Conservation (phyloP, 1,140 invertebrate genomes). For the Zaprionus davidi region DNA sequence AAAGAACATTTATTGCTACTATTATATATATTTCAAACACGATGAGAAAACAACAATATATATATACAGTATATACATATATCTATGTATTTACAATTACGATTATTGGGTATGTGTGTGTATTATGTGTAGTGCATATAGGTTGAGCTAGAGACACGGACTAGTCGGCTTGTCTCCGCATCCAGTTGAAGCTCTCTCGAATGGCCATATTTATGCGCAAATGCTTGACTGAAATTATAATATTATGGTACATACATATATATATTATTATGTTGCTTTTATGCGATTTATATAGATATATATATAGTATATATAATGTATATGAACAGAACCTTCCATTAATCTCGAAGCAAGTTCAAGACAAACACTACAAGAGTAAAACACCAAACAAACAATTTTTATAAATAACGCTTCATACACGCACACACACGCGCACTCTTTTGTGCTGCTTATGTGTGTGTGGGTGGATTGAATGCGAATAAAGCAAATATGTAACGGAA, state of each 20-base stretch:
- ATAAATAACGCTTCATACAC: neutral
- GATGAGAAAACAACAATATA: constrained; percentile 33
- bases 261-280: constrained; percentile 51
- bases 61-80: constrained; percentile 14
- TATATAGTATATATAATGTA: constrained; percentile 6
- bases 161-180: neutral
- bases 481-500: constrained; percentile 18
- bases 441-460: neutral
- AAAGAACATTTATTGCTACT: constrained; percentile 67
- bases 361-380: constrained; percentile 42
- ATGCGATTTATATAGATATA: constrained; percentile 46
- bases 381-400: constrained; percentile 53
- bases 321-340: constrained; percentile 70
- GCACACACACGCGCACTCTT: constrained; percentile 44
- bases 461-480: constrained; percentile 16
- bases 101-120: constrained; percentile 61
- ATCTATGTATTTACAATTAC: constrained; percentile 53
- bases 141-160: constrained; percentile 30
- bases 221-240: constrained; percentile 74
- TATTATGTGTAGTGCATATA: constrained; percentile 66
- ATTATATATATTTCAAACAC: constrained; percentile 55
- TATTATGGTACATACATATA: constrained; percentile 3
- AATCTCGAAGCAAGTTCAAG: constrained; percentile 45
- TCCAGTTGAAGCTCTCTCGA: constrained; percentile 22
- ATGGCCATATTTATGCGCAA: constrained; percentile 58